Base-by-base conservation (phyloP, 2,113 vertebrate genomes). In the Pelodiscus sinensis region DNA sequence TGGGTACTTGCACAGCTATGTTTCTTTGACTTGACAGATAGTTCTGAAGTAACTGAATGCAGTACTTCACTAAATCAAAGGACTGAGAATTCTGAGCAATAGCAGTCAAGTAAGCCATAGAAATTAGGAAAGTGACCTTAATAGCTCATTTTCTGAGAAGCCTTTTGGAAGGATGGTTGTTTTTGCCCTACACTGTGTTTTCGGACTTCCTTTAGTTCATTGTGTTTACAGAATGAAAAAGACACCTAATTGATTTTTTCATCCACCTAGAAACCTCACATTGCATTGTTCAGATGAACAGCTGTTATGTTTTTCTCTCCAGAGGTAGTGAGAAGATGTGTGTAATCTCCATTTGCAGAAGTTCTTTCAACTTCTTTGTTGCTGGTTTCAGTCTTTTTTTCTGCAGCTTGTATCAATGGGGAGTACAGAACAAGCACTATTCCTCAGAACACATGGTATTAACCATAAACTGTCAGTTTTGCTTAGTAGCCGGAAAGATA, bases 11-110 rank as follows among this genome's bases (percentile, higher is more conserved):
- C 29, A 38, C 15, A 38, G 27, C 18, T 80, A 81, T 38, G 35
- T 81, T 93, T 60, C 55, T 92, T 90, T 82, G 94, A 79, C 81
- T 90, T 81, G 94, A 92, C 50, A 90, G 65, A 93, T 94, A 96
- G 71, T 89, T 96, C 73, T 81, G 51, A 75, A 84, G 92, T 93
- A 91, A 52, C 68, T 56, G 68, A 94, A 92, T 1, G 25, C 60
- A 73, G 81, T 75, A 65, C n/a, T 54, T 92, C 52, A 92, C n/a
- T 77, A 94, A 94, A 94, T 95, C 78, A 91, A 94, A 94, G 75
- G 77, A 8, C 55, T 91, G 54, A 90, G 58, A 90, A 77, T 92
- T 88, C 60, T 90, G 12, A 21, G 52, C 18, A 12, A 52, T 87
- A 75, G 11, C 9, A 68, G 18, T 90, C 12, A 35, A 14, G 77